A percentile compares a stretch with the other conserved stretches of the same genome.
Conservation (phyloP, 2,797 vertebrate species). For the Eidolon dupreanum region DNA sequence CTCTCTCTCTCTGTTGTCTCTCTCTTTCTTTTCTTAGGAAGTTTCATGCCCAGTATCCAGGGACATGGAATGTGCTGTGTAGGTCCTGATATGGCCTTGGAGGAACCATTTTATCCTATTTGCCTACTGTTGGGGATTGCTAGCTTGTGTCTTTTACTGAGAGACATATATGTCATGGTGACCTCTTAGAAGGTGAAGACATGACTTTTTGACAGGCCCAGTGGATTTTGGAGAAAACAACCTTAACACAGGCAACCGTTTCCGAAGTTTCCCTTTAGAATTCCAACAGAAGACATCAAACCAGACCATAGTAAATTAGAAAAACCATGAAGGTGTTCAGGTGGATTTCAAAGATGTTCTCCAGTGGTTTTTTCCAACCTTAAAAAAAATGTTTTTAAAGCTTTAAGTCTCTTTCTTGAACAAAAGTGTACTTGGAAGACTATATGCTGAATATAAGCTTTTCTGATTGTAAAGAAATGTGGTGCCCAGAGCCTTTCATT, state of each 20-base stretch:
- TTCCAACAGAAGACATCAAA: neutral
- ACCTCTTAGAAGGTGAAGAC: neutral
- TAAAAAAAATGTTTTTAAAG: neutral
- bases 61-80: fast-evolving
- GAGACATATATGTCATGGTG: neutral
- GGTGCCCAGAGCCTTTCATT: neutral
- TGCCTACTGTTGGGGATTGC: neutral
- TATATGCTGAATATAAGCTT: neutral
- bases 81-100: neutral
- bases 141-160: neutral
- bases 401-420: neutral
- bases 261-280: neutral
- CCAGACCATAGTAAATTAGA: neutral
- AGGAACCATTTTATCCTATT: neutral
- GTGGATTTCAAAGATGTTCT: neutral
- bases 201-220: neutral
- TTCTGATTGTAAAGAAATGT: neutral
- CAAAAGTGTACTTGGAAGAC: neutral
- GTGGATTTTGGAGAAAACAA: neutral
- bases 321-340: neutral
- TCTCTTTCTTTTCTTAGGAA: neutral
- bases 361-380: neutral
- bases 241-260: neutral
- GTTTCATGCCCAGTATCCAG: neutral
- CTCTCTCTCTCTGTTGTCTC: too few species aligned